Base-by-base conservation (phyloP, 1,140 invertebrate genomes). In the Schmidtea mediterranea region DNA sequence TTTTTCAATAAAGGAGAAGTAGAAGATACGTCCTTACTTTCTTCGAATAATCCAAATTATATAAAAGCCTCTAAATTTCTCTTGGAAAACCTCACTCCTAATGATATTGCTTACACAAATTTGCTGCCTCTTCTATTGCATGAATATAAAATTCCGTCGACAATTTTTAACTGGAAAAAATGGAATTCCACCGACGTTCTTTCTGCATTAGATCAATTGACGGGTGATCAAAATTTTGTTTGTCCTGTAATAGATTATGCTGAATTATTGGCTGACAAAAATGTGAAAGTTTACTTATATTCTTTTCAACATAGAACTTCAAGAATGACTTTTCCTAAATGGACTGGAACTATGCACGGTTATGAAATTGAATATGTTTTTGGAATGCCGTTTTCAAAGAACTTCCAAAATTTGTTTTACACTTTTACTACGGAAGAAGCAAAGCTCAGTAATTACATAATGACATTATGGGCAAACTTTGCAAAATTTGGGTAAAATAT, bases 321-420 rank as follows among this genome's bases (percentile, higher is more conserved):
- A 13, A 21, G n/a, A 19, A 15, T 37, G 5, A 18, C 15, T 10
- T n/a, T 48, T 6, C 46, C 46, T 10, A 13, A 13, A 36, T 48
- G 22, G 23, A 23, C 23, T 3, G 46, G 46, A 37, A 23, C 23
- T 21, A 48, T 48, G 46, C 46, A 48, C 23, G 46, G 46, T 23
- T 48, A 48, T 19, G 46, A 48, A 23, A 36, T 48, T 36, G 46
- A 48, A 40, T 48, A 48, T n/a, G 18, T 48, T 23, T 48, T 48
- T 23, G 46, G 46, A 21, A 23, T 48, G 23, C 46, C 46, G 3
- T 48, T 48, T 40, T 18, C 15, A 6, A 19, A 21, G 13, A 40
- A 48, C 6, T 48, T 48, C 15, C 46, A 48, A 9, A 21, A 40
- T 18, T 13, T 15, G 5, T 48, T 48, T 23, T 48, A 48, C 21